phyloP scores from a whole-genome alignment of 1,140 invertebrate species.

The Halesus radiatus region DNA sequence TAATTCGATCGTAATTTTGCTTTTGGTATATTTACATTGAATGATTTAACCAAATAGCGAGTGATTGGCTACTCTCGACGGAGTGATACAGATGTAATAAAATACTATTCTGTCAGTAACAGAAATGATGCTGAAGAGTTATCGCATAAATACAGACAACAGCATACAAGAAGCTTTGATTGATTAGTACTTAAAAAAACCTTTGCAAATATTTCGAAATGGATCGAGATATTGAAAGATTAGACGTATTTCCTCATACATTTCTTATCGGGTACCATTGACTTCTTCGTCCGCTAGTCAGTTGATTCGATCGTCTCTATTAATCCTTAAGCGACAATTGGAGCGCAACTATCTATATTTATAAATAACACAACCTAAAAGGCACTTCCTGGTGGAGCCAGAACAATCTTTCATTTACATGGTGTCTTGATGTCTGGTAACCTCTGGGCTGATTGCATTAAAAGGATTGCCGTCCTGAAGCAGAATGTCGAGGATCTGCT shows the following conservation, averaged over 20 bases:
- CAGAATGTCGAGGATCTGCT: constrained; percentile 30
- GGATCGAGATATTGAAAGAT: constrained; percentile 37
- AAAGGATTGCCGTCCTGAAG: neutral
- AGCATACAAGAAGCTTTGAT: constrained; percentile 1
- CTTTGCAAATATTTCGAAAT: constrained; percentile 37
- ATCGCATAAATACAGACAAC: neutral
- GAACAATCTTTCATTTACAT: neutral
- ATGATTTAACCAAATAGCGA: neutral
- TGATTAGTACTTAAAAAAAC: constrained; percentile 14
- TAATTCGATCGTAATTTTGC: neutral
- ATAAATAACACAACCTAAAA: constrained; percentile 24
- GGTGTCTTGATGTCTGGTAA: neutral
- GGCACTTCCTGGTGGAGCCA: neutral
- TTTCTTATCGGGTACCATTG: neutral
- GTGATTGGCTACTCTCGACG: neutral
- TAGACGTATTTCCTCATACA: neutral
- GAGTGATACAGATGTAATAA: neutral
- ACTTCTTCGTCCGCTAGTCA: neutral
- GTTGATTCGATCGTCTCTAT: neutral
- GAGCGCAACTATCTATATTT: neutral
- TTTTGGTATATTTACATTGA: constrained; percentile 2
- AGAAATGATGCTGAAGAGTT: neutral
- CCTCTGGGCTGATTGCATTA: neutral
- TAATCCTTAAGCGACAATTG: neutral
- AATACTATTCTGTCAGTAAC: neutral